phyloP scores from a whole-genome alignment of 1,140 invertebrate genomes.

The Neotoxoptera formosana region DNA sequence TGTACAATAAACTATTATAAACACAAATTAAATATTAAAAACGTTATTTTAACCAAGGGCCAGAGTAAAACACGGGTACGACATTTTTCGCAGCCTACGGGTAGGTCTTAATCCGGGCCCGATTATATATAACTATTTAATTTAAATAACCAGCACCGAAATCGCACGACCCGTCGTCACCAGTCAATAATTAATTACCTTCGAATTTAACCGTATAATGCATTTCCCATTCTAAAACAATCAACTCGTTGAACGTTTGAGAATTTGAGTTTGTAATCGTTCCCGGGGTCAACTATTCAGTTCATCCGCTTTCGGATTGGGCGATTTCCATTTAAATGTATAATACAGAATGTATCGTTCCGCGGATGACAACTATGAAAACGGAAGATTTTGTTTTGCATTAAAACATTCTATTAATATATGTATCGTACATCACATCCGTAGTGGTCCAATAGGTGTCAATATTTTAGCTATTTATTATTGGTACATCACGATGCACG shows the following conservation, averaged over 20 bases:
- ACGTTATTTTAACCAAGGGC: background rate
- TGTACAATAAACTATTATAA: background rate
- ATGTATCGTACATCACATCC: background rate
- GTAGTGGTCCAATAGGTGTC: background rate
- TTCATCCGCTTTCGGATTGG: background rate
- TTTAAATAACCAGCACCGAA: background rate
- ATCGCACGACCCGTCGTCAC: background rate
- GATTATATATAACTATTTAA: constrained; percentile 4
- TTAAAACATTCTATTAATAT: background rate
- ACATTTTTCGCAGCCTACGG: background rate
- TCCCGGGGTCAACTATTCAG: background rate
- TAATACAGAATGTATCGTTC: background rate
- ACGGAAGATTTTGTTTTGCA: background rate
- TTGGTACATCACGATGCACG: no score
- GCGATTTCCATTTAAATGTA: background rate
- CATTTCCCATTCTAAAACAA: background rate
- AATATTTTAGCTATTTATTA: background rate
- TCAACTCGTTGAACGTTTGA: background rate
- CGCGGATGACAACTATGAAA: background rate
- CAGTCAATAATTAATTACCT: background rate
- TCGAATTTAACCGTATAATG: background rate
- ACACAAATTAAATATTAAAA: background rate
- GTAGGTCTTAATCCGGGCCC: background rate
- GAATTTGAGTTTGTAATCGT: background rate
- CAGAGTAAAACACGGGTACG: background rate